Base-by-base conservation (phyloP, 2,113 vertebrate genomes). In the Pelusios castaneus region DNA sequence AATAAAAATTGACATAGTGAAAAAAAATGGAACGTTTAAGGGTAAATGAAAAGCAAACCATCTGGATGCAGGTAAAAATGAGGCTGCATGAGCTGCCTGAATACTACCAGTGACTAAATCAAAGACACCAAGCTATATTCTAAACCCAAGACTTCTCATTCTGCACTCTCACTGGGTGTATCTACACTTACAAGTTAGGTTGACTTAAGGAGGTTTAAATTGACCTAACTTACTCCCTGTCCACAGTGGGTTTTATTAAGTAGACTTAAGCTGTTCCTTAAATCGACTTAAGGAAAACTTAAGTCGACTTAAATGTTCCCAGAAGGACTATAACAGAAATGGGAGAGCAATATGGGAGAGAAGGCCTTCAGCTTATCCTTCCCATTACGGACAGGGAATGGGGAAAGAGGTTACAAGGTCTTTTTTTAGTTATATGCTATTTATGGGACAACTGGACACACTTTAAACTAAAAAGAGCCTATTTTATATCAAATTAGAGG, bases 91-190 rank as follows among this genome's bases (percentile, higher is more conserved):
- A 58, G 56, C 80, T 8, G 24, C 73, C 84, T 95, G 31, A 95
- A 92, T 95, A 76, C 11, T 80, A 73, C 70, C 70, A 29, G 76
- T 52, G 49, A 77, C n/a, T 93, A 85, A 82, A 9, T 89, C 38
- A 93, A 86, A 27, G 79, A 80, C 92, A 81, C 4, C 29, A 52
- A 63, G 63, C 1, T 0, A 34, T 41, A 87, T 85, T 93, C 19
- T 77, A 88, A 95, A 89, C 70, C 45, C 14, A 43, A 38, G 54
- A 89, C 83, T 83, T 87, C 31, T 77, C 54, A 75, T 76, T 85
- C 45, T 91, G 5, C 21, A 67, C 41, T 89, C 34, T 81, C 84
- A 91, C 45, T 34, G 31, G 67, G 79, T n/a, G n/a, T n/a, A n/a
- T n/a, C n/a, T n/a, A n/a, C n/a, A n/a, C n/a, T n/a, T n/a, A n/a